Conservation (phyloP, 2,888 invertebrate genomes). For the Lasioglossum morio region DNA sequence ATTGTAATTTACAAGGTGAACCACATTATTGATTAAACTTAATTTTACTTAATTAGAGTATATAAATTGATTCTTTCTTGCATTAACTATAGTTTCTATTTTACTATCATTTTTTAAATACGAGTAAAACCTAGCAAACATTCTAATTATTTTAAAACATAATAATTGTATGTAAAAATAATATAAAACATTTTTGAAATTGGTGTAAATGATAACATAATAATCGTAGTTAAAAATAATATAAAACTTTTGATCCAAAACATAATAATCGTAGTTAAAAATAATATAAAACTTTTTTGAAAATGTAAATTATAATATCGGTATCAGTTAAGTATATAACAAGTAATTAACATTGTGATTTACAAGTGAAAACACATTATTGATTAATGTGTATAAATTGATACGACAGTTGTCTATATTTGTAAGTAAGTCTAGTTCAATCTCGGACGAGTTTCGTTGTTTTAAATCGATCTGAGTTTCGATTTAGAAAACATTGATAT, state of each 20-base stretch:
- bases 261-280: background rate
- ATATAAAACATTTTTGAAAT: too few species aligned
- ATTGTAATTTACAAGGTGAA: too few species aligned
- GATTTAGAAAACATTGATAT: background rate
- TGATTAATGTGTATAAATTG: background rate
- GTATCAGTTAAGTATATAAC: background rate
- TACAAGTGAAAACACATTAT: background rate
- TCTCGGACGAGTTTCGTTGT: background rate
- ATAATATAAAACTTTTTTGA: too few species aligned
- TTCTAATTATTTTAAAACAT: background rate
- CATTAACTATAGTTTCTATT: background rate
- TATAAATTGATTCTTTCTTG: too few species aligned
- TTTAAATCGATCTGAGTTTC: background rate
- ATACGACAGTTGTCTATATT: background rate
- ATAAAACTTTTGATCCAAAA: background rate
- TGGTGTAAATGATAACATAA: background rate
- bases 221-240: background rate
- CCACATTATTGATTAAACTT: too few species aligned
- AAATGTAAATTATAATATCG: background rate
- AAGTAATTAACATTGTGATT: background rate
- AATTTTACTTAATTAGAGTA: too few species aligned
- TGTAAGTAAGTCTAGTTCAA: background rate
- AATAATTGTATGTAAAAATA: background rate
- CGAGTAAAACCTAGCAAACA: background rate
- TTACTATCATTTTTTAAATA: background rate